phyloP scores from a whole-genome alignment of 2,888 invertebrate genomes.

The Adela reaumurella region DNA sequence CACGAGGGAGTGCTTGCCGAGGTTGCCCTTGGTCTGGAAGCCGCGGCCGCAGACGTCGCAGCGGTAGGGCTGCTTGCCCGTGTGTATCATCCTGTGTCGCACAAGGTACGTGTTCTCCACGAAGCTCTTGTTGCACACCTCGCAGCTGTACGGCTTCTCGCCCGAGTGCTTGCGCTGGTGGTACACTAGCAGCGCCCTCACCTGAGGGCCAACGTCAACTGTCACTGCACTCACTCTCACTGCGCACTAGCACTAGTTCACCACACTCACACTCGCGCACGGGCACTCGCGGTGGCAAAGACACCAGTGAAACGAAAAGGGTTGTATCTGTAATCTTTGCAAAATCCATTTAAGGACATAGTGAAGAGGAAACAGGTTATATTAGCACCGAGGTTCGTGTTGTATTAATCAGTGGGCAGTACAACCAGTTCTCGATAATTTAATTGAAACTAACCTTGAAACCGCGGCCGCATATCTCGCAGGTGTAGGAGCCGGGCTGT shows the following conservation, averaged over 20 bases:
- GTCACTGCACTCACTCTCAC: background rate
- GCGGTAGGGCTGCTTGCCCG: background rate
- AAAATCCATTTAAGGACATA: no score
- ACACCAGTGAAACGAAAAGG: no score
- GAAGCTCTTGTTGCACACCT: conserved; percentile 28
- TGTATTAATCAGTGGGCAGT: no score
- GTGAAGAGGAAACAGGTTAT: no score
- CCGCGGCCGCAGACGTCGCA: conserved; percentile 1
- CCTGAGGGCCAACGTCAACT: background rate
- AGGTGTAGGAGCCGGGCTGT: conserved; percentile 1
- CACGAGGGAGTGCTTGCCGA: conserved; percentile 1
- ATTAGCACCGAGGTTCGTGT: no score
- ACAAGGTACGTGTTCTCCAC: background rate
- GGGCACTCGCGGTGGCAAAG: background rate
- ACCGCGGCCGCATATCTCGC: conserved; percentile 3
- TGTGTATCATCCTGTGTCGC: background rate
- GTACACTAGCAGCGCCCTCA: background rate
- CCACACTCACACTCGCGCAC: no score
- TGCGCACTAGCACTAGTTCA: background rate
- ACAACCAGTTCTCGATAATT: no score
- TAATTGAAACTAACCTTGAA: no score
- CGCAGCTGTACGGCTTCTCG: conserved; percentile 36
- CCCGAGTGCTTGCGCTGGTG: conserved; percentile 19
- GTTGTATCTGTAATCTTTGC: no score
- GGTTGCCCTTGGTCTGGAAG: conserved; percentile 1